Base-by-base conservation (phyloP, 2,113 vertebrate genomes). In the Oncorhynchus tshawytscha region DNA sequence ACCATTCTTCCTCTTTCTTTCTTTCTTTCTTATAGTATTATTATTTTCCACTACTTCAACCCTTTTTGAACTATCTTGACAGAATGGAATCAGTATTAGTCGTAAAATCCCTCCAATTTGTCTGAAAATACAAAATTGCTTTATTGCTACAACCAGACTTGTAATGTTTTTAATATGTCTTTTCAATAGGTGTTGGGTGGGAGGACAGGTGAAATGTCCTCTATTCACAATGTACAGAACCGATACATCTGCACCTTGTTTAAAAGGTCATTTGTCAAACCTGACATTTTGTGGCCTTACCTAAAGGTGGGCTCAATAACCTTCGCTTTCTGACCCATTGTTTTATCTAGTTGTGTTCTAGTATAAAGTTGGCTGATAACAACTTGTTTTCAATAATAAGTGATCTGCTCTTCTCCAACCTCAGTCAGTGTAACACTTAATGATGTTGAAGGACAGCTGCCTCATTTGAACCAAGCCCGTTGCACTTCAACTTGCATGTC, bases 61-160 rank as follows among this genome's bases (percentile, higher is more conserved):
- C 8, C 20, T 15, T 57, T 39, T 22, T 24, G 1, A 13, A 13
- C 60, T 49, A 22, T 71, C 34, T 73, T 62, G 2, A 70, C 15
- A n/a, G 5, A 67, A 67, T 54, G 66, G 75, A 78, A 79, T 73
- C 39, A 70, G 34, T 75, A 49, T 73, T 13, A 51, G 48, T 15
- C 15, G 72, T 71, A 67, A 60, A 70, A 76, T 79, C 20, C 5
- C 1, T 64, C 79, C 24, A 5, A 31, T 85, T 72, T 72, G 49
- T 24, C 60, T 24, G 65, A 73, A 29, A 48, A 67, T 22, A n/a
- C 11, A 24, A 49, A 7, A 16, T 20, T 2, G 18, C 25, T 25
- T 25, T 64, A 25, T 25, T 13, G 62, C 13, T 64, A 12, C n/a
- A 64, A 64, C 62, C 39, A 45, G 39, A 45, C 39, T 45, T 45